Percentiles rank a stretch among this genome's conserved stretches.
These are phyloP conservation scores for Cygnus atratus DNA, from an alignment of 2,113 vertebrate genomes.

Conservation along the genomic window DNA sequence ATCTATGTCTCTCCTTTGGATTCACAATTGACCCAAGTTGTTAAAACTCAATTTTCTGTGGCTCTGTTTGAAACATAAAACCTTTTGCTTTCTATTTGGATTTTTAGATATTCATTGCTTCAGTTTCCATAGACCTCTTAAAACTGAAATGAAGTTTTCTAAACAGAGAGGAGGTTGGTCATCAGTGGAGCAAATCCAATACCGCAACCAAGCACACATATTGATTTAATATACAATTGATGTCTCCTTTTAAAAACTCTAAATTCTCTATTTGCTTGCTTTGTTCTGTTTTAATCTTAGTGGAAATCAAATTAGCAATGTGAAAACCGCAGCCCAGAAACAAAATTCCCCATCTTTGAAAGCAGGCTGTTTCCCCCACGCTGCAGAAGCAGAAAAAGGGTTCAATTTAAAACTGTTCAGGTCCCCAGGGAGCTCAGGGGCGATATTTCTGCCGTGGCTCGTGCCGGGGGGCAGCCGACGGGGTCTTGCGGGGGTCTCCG, in stretches of 20 bases:
- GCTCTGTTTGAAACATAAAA: neutral
- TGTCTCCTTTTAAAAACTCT: neutral
- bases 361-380: neutral
- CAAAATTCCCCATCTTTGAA: neutral
- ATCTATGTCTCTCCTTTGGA: neutral
- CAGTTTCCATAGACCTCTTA: neutral
- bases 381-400: neutral
- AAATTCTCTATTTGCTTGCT: neutral
- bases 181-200: neutral
- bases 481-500: fast-evolving
- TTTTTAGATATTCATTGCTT: neutral
- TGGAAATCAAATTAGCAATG: neutral
- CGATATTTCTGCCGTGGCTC: fast-evolving
- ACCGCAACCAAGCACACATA: neutral
- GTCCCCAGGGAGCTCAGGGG: too few species aligned
- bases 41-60: neutral
- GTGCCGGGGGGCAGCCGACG: fast-evolving
- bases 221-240: neutral
- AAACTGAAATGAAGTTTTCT: neutral
- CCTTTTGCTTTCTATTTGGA: neutral
- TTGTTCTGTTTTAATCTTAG: neutral
- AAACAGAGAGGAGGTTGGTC: neutral
- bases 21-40: neutral
- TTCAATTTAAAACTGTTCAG: neutral
- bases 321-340: neutral